Evolutionary conservation across 2,888 invertebrate genomes (phyloP).

Genomic region (Ochlodes sylvanus): DNA sequence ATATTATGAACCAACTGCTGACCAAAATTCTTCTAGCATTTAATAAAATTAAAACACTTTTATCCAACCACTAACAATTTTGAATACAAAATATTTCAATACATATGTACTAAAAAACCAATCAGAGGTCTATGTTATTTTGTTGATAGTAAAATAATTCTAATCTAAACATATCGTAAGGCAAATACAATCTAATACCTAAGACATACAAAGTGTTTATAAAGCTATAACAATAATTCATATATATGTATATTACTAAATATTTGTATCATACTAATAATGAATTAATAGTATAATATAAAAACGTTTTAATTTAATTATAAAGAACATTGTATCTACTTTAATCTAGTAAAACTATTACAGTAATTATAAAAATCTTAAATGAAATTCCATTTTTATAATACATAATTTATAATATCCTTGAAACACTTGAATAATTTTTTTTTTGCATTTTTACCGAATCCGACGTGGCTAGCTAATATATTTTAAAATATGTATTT

Average conservation of each 20-base stretch:
- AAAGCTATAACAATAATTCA: constrained; percentile 41
- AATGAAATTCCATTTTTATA: neutral
- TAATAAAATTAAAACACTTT: constrained; percentile 2
- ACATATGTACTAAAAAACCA: neutral
- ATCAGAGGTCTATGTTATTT: neutral
- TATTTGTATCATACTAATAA: constrained; percentile 2
- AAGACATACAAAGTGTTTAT: constrained; percentile 39
- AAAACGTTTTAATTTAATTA: constrained; percentile 1
- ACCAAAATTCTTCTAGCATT: neutral
- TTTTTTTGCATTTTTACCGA: neutral
- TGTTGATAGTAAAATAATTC: constrained; percentile 8
- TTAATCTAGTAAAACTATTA: neutral
- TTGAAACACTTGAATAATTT: too few relatives aligned
- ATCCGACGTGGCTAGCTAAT: neutral
- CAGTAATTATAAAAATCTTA: neutral
- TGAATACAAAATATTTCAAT: constrained; percentile 2
- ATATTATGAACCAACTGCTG: neutral
- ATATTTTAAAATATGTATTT: neutral
- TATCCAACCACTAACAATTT: neutral
- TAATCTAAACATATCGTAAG: constrained; percentile 48
- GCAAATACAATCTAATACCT: constrained; percentile 51
- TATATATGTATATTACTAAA: constrained; percentile 9
- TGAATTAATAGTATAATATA: constrained; percentile 7
- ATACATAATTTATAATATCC: neutral
- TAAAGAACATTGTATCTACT: constrained; percentile 6